These are phyloP conservation scores for Archaeoteleia sp. DNA, from an alignment of 2,888 invertebrate genomes.

Conservation along the genomic window DNA sequence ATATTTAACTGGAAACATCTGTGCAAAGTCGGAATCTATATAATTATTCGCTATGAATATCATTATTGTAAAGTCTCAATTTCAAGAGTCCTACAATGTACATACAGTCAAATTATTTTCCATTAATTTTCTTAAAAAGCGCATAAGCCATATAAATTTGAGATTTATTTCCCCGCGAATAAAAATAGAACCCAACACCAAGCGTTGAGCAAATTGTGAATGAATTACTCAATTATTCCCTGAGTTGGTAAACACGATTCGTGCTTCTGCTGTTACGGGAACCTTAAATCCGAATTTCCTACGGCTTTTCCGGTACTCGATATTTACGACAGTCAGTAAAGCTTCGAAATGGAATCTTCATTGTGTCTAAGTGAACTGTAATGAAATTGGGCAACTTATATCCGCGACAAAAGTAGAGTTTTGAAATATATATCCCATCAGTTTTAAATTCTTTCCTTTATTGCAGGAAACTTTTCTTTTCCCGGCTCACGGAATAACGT, in stretches of 20 bases:
- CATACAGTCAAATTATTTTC: no score
- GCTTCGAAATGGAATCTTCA: constrained; percentile 35
- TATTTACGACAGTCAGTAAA: constrained; percentile 44
- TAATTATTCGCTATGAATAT: no score
- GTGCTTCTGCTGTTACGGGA: constrained; percentile 9
- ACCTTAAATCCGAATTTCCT: constrained; percentile 38
- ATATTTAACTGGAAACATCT: no score
- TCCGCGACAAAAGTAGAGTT: constrained; percentile 28
- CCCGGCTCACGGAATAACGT: no score
- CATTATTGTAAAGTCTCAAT: no score
- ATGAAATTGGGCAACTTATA: constrained; percentile 41
- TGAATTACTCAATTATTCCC: constrained; percentile 5
- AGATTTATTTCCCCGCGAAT: no score
- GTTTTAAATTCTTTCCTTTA: constrained; percentile 8
- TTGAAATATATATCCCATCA: constrained; percentile 27
- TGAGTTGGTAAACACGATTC: constrained; percentile 36
- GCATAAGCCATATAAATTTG: no score
- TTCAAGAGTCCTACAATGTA: no score
- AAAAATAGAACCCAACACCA: no score
- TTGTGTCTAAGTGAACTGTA: constrained; percentile 43
- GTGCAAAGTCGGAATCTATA: no score
- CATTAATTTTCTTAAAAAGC: no score
- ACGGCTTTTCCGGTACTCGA: constrained; percentile 35
- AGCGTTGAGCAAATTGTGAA: no score
- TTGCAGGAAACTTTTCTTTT: constrained; percentile 17